Evolutionary conservation across 2,797 vertebrate genomes (phyloP), one percentile per base, ranked within the genome.

Genomic region (Clarias fuscus): DNA sequence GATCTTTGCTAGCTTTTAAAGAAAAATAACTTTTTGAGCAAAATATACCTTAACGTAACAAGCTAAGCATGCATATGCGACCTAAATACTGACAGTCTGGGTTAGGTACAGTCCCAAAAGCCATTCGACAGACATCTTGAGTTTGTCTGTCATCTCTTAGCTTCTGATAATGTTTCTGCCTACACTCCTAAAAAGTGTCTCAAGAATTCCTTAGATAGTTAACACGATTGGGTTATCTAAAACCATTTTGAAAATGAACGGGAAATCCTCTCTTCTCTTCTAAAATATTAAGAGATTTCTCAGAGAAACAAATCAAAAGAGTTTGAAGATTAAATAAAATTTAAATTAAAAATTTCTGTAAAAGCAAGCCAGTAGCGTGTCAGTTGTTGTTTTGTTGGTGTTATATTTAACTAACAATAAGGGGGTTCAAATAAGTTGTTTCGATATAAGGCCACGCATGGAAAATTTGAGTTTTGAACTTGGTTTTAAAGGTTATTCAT

Each of bases 1-100:
- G 65, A 40, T 18, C 56, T 78, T 59, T 59, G 75, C 56, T 78
- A 59, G 18, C 76, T 78, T 61, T n/a, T 30, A 78, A 48, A 48
- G 20, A 58, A 78, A 56, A 22, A 14, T 61, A 61, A 30, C 56
- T 59, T 58, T 58, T 33, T 59, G 2, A 58, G 27, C 24, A 53
- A 72, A 4, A 48, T 24, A 72, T 37, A 20, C 13, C 2, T 53
- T n/a, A 48, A n/a, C 15, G n/a, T 75, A 15, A 13, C 27, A 17
- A 56, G 5, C 73, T 10, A 17, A 33, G 27, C 48, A 58, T 27
- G n/a, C 14, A 59, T 11, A 8, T 59, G 18, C 20, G 75, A 59
- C 1, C 13, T 33, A 59, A 59, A 77, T 56, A 4, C 73, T 4
- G 7, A 7, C 58, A 30, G 48, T 33, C 27, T 33, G 76, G 20